Evolutionary conservation across 2,113 vertebrate species (phyloP), one percentile per base, ranked within the genome.

Genomic region (Chaetodon trifascialis): DNA sequence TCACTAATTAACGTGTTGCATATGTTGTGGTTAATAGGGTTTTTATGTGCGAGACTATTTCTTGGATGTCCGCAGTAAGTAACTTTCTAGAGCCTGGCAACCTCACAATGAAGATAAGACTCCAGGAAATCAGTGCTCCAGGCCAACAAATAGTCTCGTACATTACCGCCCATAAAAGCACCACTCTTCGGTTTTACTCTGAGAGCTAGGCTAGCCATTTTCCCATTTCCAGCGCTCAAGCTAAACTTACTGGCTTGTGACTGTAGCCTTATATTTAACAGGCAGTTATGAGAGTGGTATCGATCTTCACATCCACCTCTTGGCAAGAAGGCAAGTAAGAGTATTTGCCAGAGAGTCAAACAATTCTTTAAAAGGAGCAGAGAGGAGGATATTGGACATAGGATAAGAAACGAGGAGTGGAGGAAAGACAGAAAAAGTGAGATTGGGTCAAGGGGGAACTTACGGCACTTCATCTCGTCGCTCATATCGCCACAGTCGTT

Each of bases 401-500:
- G 52, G 30, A 17, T 16, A 12, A 1, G 5, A 56, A 55, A 62
- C 16, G n/a, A 36, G 19, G 44, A 51, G 5, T 5, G 23, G 11
- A 46, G 2, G 23, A 38, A 62, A 58, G 19, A 46, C 2, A 23
- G 36, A 19, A 63, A 66, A 56, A 44, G 69, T 34, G 0, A 12
- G 2, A 17, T 14, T 40, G 14, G 55, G 69, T 72, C n/a, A 38
- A 3, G 12, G 40, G 25, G 9, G 4, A 44, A 93, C 95, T 93
- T 88, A 96, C 95, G 0, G 82, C 96, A 96, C 0, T 91, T 63
- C 21, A 10, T 87, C 77, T 96, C 96, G 23, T 96, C 96, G 15
- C 95, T 96, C 93, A 94, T 92, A 58, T 96, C 96, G 0, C 92
- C 93, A 15, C 96, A 96, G 87, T 96, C 95, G 8, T 95, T 96